Conservation (phyloP, 2,888 invertebrate species). For the Melinaea marsaeus region DNA sequence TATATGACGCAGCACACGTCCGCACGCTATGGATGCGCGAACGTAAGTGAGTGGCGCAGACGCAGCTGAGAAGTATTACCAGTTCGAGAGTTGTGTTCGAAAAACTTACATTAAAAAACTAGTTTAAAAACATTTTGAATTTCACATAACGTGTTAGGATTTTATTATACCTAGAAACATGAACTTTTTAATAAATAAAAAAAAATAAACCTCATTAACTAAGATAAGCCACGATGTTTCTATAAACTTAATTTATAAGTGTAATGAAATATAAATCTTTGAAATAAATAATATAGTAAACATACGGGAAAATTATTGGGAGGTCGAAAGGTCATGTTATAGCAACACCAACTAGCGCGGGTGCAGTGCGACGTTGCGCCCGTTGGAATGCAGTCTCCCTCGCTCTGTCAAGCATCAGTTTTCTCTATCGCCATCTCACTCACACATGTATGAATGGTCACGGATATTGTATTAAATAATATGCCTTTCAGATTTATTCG, state of each 20-base stretch:
- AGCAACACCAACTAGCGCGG: constrained; percentile 37
- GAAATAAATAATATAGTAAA: background rate
- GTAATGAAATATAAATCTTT: no score
- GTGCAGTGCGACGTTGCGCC: constrained; percentile 44
- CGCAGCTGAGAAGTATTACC: constrained; percentile 26
- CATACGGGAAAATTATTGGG: constrained; percentile 10
- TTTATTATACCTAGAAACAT: background rate
- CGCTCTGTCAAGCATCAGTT: constrained; percentile 60
- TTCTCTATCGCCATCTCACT: constrained; percentile 64
- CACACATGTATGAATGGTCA: constrained; percentile 64
- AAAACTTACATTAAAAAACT: background rate
- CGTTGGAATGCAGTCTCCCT: constrained; percentile 72
- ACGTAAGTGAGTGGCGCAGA: constrained; percentile 42
- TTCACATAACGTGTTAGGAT: background rate
- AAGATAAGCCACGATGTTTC: no score
- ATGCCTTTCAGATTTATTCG: constrained; percentile 41
- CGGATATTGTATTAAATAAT: constrained; percentile 55
- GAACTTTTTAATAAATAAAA: no score
- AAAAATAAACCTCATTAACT: no score
- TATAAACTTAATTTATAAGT: no score
- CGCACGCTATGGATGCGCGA: constrained; percentile 41
- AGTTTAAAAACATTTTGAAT: background rate
- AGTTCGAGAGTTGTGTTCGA: constrained; percentile 8
- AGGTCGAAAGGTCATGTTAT: constrained; percentile 14
- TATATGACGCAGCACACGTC: constrained; percentile 30